A percentile compares a stretch with the other conserved stretches of the same genome.
phyloP scores from a whole-genome alignment of 1,140 invertebrate species.

The Hylaeus volcanicus region DNA sequence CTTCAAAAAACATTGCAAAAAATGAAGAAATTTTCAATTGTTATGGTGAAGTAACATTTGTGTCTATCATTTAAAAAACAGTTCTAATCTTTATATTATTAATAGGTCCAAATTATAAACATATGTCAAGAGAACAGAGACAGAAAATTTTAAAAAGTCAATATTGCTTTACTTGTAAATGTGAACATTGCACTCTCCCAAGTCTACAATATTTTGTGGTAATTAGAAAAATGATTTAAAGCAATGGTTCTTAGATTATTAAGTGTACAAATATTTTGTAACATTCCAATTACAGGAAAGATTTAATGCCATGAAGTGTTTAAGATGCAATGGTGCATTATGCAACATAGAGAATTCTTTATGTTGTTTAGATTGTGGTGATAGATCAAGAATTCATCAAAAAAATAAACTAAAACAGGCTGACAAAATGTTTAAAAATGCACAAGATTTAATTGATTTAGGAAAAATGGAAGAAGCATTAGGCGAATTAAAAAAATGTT shows the following conservation, averaged over 20 bases:
- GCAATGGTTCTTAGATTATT: not conserved
- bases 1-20: slow-evolving; percentile 79
- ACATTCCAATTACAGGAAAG: slow-evolving; percentile 70
- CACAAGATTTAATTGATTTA: slow-evolving; percentile 55
- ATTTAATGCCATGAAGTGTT: slow-evolving; percentile 75
- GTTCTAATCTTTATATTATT: slow-evolving; percentile 7
- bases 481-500: slow-evolving; percentile 73
- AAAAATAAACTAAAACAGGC: slow-evolving; percentile 74
- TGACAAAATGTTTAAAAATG: slow-evolving; percentile 68
- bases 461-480: slow-evolving; percentile 63
- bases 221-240: slow-evolving; percentile 48
- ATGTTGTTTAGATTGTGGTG: slow-evolving; percentile 71
- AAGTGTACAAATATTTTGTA: no score
- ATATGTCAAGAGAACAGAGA: slow-evolving; percentile 82
- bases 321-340: slow-evolving; percentile 71
- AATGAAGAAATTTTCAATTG: slow-evolving; percentile 87
- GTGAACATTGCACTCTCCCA: slow-evolving; percentile 82
- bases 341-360: slow-evolving; percentile 42
- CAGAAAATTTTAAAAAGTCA: slow-evolving; percentile 84
- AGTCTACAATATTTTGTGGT: slow-evolving; percentile 81
- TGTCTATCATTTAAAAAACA: slow-evolving; percentile 20
- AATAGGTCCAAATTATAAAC: slow-evolving; percentile 84
- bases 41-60: slow-evolving; percentile 82
- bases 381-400: slow-evolving; percentile 59
- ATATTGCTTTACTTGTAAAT: slow-evolving; percentile 87